A percentile compares a stretch with the other conserved stretches of the same genome.
These are phyloP conservation scores for Thalassarche chlororhynchos DNA, from an alignment of 2,113 vertebrate species.

Conservation along the genomic window DNA sequence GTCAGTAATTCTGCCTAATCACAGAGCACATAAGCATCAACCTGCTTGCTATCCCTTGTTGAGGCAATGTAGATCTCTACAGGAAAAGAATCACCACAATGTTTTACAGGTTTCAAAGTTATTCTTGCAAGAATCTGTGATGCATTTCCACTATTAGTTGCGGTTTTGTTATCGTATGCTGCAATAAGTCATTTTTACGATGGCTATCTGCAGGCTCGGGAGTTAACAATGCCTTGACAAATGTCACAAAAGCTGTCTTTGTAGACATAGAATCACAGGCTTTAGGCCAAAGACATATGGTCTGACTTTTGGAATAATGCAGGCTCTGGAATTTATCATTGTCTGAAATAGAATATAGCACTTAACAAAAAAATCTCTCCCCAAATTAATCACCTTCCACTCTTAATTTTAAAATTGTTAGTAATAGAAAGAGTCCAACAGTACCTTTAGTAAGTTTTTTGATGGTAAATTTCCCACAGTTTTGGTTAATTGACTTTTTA, in stretches of 20 bases:
- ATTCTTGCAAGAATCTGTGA: background rate
- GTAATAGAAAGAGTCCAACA: background rate
- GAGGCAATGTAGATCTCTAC: accelerated
- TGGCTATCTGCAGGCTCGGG: background rate
- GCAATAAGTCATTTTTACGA: background rate
- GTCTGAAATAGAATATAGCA: background rate
- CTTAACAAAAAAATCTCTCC: background rate
- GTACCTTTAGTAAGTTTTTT: background rate
- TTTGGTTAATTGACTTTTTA: background rate
- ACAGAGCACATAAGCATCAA: background rate
- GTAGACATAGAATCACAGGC: background rate
- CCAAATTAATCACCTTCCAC: background rate
- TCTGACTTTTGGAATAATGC: background rate
- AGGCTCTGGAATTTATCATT: background rate
- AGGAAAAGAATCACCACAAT: background rate
- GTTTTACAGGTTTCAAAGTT: background rate
- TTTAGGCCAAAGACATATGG: background rate
- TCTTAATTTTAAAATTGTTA: background rate
- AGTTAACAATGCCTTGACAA: background rate
- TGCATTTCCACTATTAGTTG: background rate
- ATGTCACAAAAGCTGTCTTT: background rate
- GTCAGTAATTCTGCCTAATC: background rate
- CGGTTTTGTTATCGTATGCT: background rate
- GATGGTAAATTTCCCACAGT: background rate
- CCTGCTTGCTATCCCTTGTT: background rate